Conservation (phyloP, 1,140 invertebrate species). For the Nephila pilipes region DNA sequence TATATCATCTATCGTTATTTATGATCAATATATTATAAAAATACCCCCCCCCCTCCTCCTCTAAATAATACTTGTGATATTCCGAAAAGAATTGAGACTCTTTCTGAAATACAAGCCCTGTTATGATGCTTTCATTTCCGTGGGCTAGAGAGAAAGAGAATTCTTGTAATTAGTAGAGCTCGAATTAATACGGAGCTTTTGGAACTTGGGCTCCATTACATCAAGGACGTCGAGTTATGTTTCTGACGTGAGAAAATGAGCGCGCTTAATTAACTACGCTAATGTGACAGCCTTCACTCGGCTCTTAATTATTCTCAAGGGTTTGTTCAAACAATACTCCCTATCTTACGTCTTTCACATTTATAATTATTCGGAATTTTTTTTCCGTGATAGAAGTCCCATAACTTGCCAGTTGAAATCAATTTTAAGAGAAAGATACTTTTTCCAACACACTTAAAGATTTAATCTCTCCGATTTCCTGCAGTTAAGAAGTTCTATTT, state of each 20-base stretch:
- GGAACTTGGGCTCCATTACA: constrained; percentile 39
- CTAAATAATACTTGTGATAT: no score
- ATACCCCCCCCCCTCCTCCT: no score
- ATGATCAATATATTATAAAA: no score
- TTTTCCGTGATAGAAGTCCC: neutral
- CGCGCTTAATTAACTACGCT: constrained; percentile 66
- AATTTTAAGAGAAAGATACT: no score
- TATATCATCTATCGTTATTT: no score
- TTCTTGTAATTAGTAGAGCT: constrained; percentile 38
- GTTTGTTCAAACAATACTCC: constrained; percentile 19
- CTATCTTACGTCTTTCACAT: no score
- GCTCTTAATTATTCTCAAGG: constrained; percentile 56
- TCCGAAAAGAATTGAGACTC: no score
- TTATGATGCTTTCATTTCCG: no score
- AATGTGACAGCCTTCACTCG: constrained; percentile 59
- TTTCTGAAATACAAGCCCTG: no score
- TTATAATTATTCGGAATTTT: constrained; percentile 43
- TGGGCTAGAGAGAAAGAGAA: neutral
- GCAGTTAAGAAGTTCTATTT: no score
- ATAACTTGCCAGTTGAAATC: neutral
- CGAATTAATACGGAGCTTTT: constrained; percentile 5
- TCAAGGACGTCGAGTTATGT: constrained; percentile 35
- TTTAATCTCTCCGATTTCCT: no score
- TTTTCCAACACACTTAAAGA: no score
- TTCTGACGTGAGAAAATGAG: constrained; percentile 59